Evolutionary conservation across 2,797 vertebrate species (phyloP).

Genomic region (Micrastur ruficollis): DNA sequence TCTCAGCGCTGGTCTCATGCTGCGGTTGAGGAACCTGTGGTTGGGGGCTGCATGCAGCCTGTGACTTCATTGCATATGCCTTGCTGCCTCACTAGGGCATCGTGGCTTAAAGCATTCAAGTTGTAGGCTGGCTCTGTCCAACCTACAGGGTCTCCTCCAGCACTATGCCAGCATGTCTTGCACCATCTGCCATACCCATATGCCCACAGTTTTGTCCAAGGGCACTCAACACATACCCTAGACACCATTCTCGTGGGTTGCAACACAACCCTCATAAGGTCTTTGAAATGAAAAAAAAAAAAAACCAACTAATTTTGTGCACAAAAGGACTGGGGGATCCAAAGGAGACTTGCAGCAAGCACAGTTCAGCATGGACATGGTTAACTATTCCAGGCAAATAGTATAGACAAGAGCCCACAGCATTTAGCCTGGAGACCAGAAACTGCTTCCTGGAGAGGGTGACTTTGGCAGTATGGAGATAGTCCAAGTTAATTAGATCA

Average conservation of each 20-base stretch:
- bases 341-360: background rate
- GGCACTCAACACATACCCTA: background rate
- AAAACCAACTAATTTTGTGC: background rate
- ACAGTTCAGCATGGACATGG: background rate
- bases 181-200: background rate
- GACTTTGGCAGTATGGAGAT: background rate
- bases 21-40: background rate
- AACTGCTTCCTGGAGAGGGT: background rate
- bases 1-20: background rate
- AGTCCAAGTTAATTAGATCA: background rate
- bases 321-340: background rate
- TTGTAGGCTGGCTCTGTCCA: background rate
- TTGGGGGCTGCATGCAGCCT: background rate
- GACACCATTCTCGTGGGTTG: background rate
- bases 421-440: background rate
- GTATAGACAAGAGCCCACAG: background rate
- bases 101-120: background rate
- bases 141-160: background rate
- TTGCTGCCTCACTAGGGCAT: background rate
- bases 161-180: background rate
- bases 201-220: background rate
- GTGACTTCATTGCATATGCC: background rate
- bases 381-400: background rate
- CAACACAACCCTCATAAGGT: background rate
- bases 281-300: background rate